A percentile compares a stretch with the other conserved stretches of the same genome.
Evolutionary conservation across 1,140 invertebrate species (phyloP).

Genomic region (Aphelinus atriplicis): DNA sequence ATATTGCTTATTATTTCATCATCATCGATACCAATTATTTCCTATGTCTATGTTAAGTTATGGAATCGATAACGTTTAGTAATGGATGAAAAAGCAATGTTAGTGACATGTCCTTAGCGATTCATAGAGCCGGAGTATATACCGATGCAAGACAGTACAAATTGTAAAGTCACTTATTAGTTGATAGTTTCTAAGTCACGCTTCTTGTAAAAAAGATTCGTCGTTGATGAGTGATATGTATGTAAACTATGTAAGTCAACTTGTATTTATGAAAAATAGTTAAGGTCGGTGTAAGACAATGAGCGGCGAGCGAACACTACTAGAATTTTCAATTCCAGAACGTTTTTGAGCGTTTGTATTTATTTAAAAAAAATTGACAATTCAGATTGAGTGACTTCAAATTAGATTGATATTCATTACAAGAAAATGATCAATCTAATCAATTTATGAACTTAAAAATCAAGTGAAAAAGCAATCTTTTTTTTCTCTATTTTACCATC

Average conservation of each 20-base stretch:
- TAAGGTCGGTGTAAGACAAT: not conserved
- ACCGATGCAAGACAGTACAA: slow-evolving; percentile 41
- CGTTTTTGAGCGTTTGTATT: slow-evolving; percentile 13
- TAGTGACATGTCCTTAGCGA: slow-evolving; percentile 22
- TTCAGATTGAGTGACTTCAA: not conserved
- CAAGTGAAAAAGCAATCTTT: too few species aligned
- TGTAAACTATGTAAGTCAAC: slow-evolving; percentile 28
- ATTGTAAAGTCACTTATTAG: slow-evolving; percentile 39
- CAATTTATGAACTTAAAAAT: too few species aligned
- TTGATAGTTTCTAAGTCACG: slow-evolving; percentile 35
- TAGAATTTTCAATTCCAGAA: slow-evolving; percentile 6
- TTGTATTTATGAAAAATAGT: slow-evolving; percentile 30
- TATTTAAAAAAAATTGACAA: not conserved
- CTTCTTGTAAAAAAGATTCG: slow-evolving; percentile 34
- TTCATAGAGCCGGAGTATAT: slow-evolving; percentile 27
- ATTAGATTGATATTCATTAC: too few species aligned
- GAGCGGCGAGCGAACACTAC: not conserved
- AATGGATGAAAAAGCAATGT: not conserved
- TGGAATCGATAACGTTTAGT: slow-evolving; percentile 2
- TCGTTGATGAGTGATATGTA: slow-evolving; percentile 37
- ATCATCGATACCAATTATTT: slow-evolving; percentile 23
- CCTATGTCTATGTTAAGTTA: not conserved
- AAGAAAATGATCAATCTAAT: too few species aligned
- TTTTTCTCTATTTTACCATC: too few species aligned
- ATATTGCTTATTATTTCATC: not conserved